Evolutionary conservation across 2,888 invertebrate genomes (phyloP), one percentile per base, ranked within the genome.

Genomic region (Hipparchia semele): DNA sequence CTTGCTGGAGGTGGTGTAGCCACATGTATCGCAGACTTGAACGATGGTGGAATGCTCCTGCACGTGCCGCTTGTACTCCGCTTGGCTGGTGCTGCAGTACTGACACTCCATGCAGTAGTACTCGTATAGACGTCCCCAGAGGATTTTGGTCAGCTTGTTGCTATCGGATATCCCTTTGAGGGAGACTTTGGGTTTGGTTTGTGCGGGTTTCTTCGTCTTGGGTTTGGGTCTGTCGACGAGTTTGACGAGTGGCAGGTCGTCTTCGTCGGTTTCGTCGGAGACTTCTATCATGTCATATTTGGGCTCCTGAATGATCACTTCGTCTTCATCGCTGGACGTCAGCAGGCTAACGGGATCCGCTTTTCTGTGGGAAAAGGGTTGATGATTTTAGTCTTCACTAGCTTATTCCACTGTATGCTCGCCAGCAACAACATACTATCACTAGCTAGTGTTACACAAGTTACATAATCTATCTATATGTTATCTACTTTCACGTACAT

Each of bases 241-340:
- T 54, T 82, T 82, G 0, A 85, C 84, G 0, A 92, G 74, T 0
- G 93, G 93, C 49, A 85, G 67, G 79, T 93, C 91, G 70, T 93
- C 93, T 3, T 92, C 92, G 78, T 91, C 91, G 0, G 90, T 90
- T 2, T 87, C 92, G 76, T 90, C 90, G 0, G 92, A 88, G 0
- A 93, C 90, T 6, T 89, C 91, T 0, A 93, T 88, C 0, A 87
- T 87, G 78, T 93, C 93, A 2, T 92, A 90, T 70, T 90, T 80
- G 0, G 92, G 93, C 2, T 93, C 93, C 10, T 92, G 80, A 0
- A 93, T 72, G 0, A 94, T 91, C 0, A 92, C 92, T 70, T 93
- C 93, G 51, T 90, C 90, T 2, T 92, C 92, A 66, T 94, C 93
- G 76, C 90, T 90, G 0, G 93, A 93, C 0, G 93, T 92, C 1